Evolutionary conservation across 2,888 invertebrate species (phyloP).

Genomic region (Piscicola geometra): DNA sequence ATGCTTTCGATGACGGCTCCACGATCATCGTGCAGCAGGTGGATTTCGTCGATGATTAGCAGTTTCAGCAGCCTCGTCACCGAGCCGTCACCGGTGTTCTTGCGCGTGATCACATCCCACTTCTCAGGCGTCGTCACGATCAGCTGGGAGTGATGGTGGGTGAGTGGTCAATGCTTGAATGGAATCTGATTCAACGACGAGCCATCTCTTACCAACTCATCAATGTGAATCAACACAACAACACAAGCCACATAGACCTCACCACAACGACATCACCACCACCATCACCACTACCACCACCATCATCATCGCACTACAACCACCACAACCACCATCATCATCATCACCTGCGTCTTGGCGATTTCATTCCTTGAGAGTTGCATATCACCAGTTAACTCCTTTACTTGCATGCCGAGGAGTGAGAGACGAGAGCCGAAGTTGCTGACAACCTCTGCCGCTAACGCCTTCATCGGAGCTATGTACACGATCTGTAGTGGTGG

Average conservation of each 20-base stretch:
- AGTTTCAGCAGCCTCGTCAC: conserved; percentile 83
- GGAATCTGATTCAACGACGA: no score
- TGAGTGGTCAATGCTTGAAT: no score
- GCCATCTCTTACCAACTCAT: no score
- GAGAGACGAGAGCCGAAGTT: conserved; percentile 80
- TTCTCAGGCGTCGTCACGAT: conserved; percentile 98
- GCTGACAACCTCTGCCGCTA: conserved; percentile 95
- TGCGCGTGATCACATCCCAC: conserved; percentile 98
- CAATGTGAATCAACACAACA: no score
- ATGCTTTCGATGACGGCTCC: conserved; percentile 95
- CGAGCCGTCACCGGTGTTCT: conserved; percentile 60
- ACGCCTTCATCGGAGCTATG: conserved; percentile 98
- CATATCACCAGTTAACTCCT: conserved; percentile 96
- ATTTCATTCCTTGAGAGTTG: conserved; percentile 90
- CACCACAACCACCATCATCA: no score
- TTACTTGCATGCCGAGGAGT: conserved; percentile 73
- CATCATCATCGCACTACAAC: no score
- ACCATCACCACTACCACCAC: no score
- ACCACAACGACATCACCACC: no score
- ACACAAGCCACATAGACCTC: no score
- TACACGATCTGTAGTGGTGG: conserved; percentile 74
- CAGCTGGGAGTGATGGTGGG: no score
- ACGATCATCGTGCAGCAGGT: conserved; percentile 89
- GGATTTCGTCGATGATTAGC: conserved; percentile 87
- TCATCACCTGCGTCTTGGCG: conserved; percentile 76